Base-by-base conservation (phyloP, 2,888 invertebrate species). In the Polia nebulosa region DNA sequence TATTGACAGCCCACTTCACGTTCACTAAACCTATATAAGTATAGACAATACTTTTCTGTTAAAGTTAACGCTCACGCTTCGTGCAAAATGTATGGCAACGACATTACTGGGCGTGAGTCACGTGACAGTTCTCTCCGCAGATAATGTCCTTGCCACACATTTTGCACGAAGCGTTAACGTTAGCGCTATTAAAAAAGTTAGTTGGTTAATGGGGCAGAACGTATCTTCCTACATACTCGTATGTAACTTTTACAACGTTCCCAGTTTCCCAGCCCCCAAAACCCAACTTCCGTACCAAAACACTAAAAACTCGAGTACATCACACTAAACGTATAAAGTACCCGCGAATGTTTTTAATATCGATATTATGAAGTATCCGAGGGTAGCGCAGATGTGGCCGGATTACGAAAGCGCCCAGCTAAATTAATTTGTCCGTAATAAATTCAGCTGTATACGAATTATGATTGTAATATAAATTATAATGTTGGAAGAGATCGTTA, bases 351-450 rank as follows among this genome's bases (percentile, higher is more conserved):
- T 85, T 88, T 88, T 88, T 87, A 86, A 86, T 88, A 88, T 88
- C 86, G 83, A 87, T 86, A 83, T 85, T 87, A 88, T 85, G 84
- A 81, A 84, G 84, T 79, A 67, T 61, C 64, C 55, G 52, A 34
- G 49, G 61, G 77, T 49, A 41, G 59, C 82, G 80, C 92, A 92
- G 91, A 90, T 92, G 92, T 81, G 88, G 78, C 80, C 69, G 86
- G 90, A 88, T 90, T 89, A 89, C 84, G 70, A 70, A 78, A 72
- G 81, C 82, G 82, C 81, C 85, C 86, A 77, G 89, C 76, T 72
- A 91, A 92, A 82, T 93, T 92, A 93, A 92, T 92, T 91, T 89
- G 86, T 85, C 86, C 82, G 84, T 86, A 89, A 90, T 92, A 93
- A 92, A 92, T 92, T 91, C 84, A 74, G 74, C 78, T 76, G 87